Base-by-base conservation (phyloP, 2,113 vertebrate genomes). In the Sinosuthora webbiana region DNA sequence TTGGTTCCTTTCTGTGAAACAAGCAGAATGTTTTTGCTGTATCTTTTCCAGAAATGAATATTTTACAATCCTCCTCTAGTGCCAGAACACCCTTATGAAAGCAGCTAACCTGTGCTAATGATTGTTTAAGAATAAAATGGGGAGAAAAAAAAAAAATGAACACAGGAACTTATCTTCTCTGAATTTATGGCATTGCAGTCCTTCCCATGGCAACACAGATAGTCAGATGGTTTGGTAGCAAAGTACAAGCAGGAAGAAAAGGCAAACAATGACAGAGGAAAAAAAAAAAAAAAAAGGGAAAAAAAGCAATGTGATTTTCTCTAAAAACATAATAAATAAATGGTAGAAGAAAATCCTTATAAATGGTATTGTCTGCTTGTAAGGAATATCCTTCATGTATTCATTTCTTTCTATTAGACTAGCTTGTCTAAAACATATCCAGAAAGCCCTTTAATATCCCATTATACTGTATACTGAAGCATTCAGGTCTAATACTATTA, bases 401-500 rank as follows among this genome's bases (percentile, higher is more conserved):
- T 95, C 33, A 93, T 95, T 91, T 93, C 55, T 92, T 90, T 93
- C 91, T 94, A 39, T 96, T 87, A 83, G 65, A 71, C 78, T 83
- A 62, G 67, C 87, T 69, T 83, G 74, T 96, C 95, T 95, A 87
- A 96, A 90, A 68, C 65, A 65, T 83, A 78, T 88, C 89, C 71
- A 91, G 67, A 91, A 93, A 84, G 45, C 78, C 85, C 94, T 97
- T 95, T 95, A 97, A 94, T 94, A 94, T 95, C 90, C 90, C 39
- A 96, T 91, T 96, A 93, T 80, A 52, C 67, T 95, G 75, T 76
- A 81, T 89, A 85, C 84, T 90, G 90, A 97, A 97, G 90, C 84
- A 94, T 96, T 95, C 92, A 82, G 95, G 57, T 95, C 93, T 97
- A 96, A 95, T 97, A 87, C 93, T 96, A 93, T 96, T 97, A 96